Conservation (phyloP, 1,140 invertebrate genomes). For the Venturia canescens region DNA sequence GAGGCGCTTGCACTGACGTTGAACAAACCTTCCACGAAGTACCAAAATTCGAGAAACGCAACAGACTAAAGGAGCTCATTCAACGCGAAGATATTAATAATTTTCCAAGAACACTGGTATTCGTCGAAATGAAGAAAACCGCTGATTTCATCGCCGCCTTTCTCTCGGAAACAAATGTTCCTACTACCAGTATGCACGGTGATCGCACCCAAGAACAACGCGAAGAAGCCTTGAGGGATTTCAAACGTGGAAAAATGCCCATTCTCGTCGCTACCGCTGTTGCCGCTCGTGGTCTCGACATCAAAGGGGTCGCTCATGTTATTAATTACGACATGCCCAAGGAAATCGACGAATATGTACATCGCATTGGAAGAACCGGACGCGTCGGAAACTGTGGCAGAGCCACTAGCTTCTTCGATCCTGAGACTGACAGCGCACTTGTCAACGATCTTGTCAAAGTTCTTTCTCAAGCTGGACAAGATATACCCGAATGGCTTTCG, state of each 20-base stretch:
- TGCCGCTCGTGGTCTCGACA: slow-evolving; percentile 92
- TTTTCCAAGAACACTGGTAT: slow-evolving; percentile 85
- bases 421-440: slow-evolving; percentile 80
- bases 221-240: slow-evolving; percentile 91
- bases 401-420: slow-evolving; percentile 92
- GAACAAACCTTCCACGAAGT: slow-evolving; percentile 90
- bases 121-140: slow-evolving; percentile 92
- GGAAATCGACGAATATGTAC: slow-evolving; percentile 94
- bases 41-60: slow-evolving; percentile 84
- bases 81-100: slow-evolving; percentile 77
- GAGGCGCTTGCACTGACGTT: slow-evolving; percentile 94
- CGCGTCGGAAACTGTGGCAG: slow-evolving; percentile 93
- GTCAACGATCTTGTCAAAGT: slow-evolving; percentile 84
- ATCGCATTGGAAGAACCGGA: slow-evolving; percentile 96
- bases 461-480: slow-evolving; percentile 81
- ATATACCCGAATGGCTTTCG: slow-evolving; percentile 81
- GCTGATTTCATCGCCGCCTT: slow-evolving; percentile 92
- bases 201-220: slow-evolving; percentile 93
- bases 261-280: slow-evolving; percentile 96
- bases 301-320: slow-evolving; percentile 89
- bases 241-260: slow-evolving; percentile 84
- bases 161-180: slow-evolving; percentile 83
- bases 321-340: slow-evolving; percentile 95
- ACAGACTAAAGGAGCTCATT: slow-evolving; percentile 84
- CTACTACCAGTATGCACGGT: slow-evolving; percentile 94